Conservation (phyloP, 2,113 vertebrate genomes). For the Euleptes europaea region DNA sequence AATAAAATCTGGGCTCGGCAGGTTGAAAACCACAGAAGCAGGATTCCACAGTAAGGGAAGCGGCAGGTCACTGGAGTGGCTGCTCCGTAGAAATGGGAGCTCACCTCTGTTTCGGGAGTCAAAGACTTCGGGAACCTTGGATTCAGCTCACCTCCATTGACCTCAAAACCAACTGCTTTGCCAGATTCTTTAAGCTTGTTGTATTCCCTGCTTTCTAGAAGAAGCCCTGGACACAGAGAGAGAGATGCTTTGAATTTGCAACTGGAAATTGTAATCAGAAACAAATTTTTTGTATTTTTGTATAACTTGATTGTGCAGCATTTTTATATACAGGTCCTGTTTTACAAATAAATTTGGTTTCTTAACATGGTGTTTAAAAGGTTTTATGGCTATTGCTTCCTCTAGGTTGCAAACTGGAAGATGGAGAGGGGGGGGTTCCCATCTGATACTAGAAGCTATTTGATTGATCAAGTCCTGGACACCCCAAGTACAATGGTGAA, state of each 20-base stretch:
- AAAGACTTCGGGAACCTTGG: slow-evolving; percentile 58
- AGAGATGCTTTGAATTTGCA: slow-evolving; percentile 71
- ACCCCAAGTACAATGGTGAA: not conserved
- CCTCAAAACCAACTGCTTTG: slow-evolving; percentile 53
- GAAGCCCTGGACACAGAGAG: slow-evolving; percentile 55
- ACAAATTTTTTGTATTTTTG: slow-evolving; percentile 83
- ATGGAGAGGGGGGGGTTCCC: slow-evolving; percentile 46
- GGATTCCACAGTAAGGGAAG: slow-evolving; percentile 49
- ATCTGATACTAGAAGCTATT: not conserved
- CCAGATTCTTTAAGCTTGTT: slow-evolving; percentile 48
- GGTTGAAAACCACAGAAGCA: slow-evolving; percentile 48
- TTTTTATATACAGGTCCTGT: slow-evolving; percentile 81
- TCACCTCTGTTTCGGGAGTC: slow-evolving; percentile 47
- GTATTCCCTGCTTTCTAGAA: slow-evolving; percentile 63
- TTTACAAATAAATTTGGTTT: slow-evolving; percentile 79
- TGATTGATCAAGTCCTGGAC: not conserved
- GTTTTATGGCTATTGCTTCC: slow-evolving; percentile 64
- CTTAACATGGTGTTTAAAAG: slow-evolving; percentile 77
- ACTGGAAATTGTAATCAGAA: slow-evolving; percentile 74
- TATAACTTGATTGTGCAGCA: slow-evolving; percentile 80
- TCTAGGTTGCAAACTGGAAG: slow-evolving; percentile 71
- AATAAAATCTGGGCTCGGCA: slow-evolving; percentile 40
- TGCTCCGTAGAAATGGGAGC: slow-evolving; percentile 50
- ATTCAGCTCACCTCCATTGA: slow-evolving; percentile 65
- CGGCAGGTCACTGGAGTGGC: fast-evolving